Evolutionary conservation across 2,797 vertebrate species (phyloP), one percentile per base, ranked within the genome.

Genomic region (Sebastes trivittatus): DNA sequence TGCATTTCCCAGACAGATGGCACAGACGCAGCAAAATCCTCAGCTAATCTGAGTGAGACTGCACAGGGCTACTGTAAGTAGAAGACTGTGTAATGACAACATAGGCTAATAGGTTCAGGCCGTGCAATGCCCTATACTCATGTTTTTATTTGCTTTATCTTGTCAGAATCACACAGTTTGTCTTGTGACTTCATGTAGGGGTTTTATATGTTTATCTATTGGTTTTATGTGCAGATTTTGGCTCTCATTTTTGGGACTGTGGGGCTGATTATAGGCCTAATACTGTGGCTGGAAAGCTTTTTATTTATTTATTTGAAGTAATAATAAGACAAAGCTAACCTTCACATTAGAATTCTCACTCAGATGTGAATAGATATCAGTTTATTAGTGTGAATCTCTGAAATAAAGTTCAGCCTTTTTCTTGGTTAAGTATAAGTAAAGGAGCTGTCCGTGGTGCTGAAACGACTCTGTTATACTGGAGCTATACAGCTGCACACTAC

Each of bases 381-480:
- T 42, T 25, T 30, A 1, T 72, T 7, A 13, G 42, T 13, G 32
- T 52, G 65, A 46, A 34, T 23, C 23, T 58, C 6, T 27, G 38
- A 38, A 30, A 30, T 82, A 64, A 82, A 90, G 81, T 87, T 82
- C 1, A 58, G 73, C 30, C 22, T 36, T 6, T 14, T 14, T 27
- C 46, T 49, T 54, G 49, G 49, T 54, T 46, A 18, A 46, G 16
- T 7, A 16, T 77, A 16, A 66, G 70, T 55, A 4, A 65, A 38
- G 76, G 88, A 94, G 90, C 94, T 94, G 93, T 94, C 93, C 92
- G 68, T 25, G 94, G 95, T 96, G 85, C 95, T 96, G 95, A 95
- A 96, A 69, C 69, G 18, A 78, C 83, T 27, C 55, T 78, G 66
- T 76, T 73, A 0, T 16, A 30, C 7, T 36, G 54, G 71, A 79